phyloP scores from a whole-genome alignment of 1,140 invertebrate species.

The Calephelis virginiensis region DNA sequence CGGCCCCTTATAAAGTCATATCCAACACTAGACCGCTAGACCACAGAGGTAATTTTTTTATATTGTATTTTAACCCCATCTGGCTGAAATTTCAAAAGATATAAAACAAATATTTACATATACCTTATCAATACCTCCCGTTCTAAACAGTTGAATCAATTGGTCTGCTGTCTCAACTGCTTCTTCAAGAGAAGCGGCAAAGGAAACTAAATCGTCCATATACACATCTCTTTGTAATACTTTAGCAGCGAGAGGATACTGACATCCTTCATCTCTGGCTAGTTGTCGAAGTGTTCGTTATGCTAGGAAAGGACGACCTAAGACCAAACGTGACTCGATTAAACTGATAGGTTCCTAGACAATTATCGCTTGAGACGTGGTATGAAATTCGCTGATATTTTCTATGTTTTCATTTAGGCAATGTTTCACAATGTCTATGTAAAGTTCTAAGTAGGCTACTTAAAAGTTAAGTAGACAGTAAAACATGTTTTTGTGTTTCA shows the following conservation, averaged over 20 bases:
- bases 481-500: too few species aligned
- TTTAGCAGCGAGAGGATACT: constrained; percentile 10
- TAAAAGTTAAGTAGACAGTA: too few species aligned
- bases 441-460: too few species aligned
- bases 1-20: too few species aligned
- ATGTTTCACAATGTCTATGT: too few species aligned
- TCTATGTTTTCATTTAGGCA: constrained; percentile 24
- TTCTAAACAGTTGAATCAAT: constrained; percentile 30
- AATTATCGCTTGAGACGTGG: constrained; percentile 14
- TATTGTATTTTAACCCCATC: too few species aligned
- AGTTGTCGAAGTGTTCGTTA: constrained; percentile 24
- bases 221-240: constrained; percentile 22
- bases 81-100: too few species aligned
- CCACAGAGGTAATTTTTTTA: too few species aligned
- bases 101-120: too few species aligned
- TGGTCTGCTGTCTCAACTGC: constrained; percentile 25
- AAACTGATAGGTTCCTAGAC: constrained; percentile 24
- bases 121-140: too few species aligned
- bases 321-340: constrained; percentile 28
- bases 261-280: constrained; percentile 18
- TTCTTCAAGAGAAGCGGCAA: constrained; percentile 21
- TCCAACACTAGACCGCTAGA: too few species aligned
- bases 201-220: constrained; percentile 29
- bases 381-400: constrained; percentile 26
- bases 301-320: constrained; percentile 26